Evolutionary conservation across 2,113 vertebrate genomes (phyloP).

Genomic region (Brachyistius frenatus): DNA sequence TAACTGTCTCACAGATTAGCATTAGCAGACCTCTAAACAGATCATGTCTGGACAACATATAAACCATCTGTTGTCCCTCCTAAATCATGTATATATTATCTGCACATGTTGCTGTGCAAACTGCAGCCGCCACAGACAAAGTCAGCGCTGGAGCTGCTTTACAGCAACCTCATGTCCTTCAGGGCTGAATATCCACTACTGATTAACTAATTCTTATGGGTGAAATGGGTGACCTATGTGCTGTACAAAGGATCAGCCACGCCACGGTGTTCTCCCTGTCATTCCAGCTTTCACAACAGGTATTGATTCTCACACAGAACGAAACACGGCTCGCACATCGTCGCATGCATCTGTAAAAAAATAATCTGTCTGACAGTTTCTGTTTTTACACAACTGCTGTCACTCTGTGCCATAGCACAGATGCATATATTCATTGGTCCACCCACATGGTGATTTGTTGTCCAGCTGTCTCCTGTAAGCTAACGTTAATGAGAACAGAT

Average conservation of each 20-base stretch:
- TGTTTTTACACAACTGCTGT: conserved; percentile 39
- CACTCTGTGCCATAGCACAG: conserved; percentile 1
- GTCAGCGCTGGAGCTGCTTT: conserved; percentile 17
- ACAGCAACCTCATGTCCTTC: conserved; percentile 8
- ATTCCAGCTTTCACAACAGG: conserved; percentile 1
- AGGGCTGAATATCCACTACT: conserved; percentile 38
- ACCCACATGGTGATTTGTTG: conserved; percentile 56
- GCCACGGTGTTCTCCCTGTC: conserved; percentile 12
- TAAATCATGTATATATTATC: conserved; percentile 40
- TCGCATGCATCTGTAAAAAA: conserved; percentile 15
- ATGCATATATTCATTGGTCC: conserved; percentile 18
- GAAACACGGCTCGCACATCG: neutral
- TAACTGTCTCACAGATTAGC: conserved; percentile 20
- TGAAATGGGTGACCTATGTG: conserved; percentile 40
- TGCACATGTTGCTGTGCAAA: conserved; percentile 36
- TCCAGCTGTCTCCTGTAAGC: conserved; percentile 57
- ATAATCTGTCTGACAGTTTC: conserved; percentile 32
- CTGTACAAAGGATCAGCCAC: conserved; percentile 41
- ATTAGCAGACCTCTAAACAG: conserved; percentile 44
- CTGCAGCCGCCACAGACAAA: conserved; percentile 20
- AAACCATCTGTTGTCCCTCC: conserved; percentile 50
- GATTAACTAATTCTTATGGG: conserved; percentile 50
- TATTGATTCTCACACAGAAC: conserved; percentile 5
- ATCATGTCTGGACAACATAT: conserved; percentile 46
- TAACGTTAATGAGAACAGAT: conserved; percentile 56